Percentiles rank a stretch among this genome's conserved stretches.
These are phyloP conservation scores for Acleris literana DNA, from an alignment of 2,888 invertebrate genomes.

Conservation along the genomic window DNA sequence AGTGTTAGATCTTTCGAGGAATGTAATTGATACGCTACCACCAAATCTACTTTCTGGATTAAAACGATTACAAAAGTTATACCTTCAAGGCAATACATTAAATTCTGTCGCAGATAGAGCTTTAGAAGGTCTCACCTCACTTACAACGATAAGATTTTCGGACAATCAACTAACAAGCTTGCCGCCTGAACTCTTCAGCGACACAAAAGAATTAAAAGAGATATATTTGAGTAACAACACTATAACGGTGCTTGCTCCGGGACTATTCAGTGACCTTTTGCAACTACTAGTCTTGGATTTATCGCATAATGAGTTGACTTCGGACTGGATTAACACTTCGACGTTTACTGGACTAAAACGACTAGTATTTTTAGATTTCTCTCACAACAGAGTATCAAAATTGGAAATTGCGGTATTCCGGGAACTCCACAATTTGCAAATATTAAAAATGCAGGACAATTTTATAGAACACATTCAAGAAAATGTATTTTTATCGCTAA, in stretches of 20 bases:
- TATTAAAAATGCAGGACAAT: constrained; percentile 91
- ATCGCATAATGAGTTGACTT: constrained; percentile 90
- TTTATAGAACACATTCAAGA: constrained; percentile 89
- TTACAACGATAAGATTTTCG: constrained; percentile 89
- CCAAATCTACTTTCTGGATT: constrained; percentile 88
- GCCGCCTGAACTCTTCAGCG: constrained; percentile 92
- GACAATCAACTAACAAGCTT: constrained; percentile 91
- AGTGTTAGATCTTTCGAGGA: constrained; percentile 89
- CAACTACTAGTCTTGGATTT: constrained; percentile 90
- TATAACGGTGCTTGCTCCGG: constrained; percentile 91
- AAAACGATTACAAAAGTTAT: constrained; percentile 87
- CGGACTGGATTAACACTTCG: constrained; percentile 92
- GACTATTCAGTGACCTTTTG: constrained; percentile 89
- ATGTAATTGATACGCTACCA: constrained; percentile 89
- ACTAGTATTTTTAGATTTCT: constrained; percentile 90
- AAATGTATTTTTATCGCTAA: constrained; percentile 89
- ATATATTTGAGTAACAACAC: constrained; percentile 92
- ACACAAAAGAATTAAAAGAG: constrained; percentile 90
- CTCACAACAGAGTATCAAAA: constrained; percentile 89
- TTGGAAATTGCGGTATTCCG: constrained; percentile 90
- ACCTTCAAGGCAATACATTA: constrained; percentile 90
- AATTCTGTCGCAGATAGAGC: constrained; percentile 90
- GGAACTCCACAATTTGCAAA: constrained; percentile 91
- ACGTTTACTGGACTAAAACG: constrained; percentile 91
- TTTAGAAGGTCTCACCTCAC: constrained; percentile 88